phyloP scores from a whole-genome alignment of 2,797 vertebrate species.

The Cryptoblepharus egeriae region DNA sequence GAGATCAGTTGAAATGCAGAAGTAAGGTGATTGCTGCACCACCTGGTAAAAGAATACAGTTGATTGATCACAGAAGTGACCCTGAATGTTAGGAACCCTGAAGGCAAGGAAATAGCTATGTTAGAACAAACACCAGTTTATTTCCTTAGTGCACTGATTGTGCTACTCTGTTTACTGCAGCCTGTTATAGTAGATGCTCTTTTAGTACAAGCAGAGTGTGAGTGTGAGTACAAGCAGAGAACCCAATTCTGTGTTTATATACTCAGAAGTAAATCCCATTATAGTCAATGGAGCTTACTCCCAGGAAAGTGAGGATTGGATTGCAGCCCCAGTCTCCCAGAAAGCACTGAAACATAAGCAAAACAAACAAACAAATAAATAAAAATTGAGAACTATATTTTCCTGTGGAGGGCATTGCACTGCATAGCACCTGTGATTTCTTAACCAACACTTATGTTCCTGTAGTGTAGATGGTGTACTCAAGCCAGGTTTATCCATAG shows the following conservation, averaged over 20 bases:
- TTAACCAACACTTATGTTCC: neutral
- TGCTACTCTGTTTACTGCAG: conserved; percentile 1
- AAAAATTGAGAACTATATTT: neutral
- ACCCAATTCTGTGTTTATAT: too few relatives aligned
- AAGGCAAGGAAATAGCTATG: conserved; percentile 21
- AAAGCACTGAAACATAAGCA: neutral
- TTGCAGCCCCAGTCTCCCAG: too few relatives aligned
- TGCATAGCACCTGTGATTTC: neutral
- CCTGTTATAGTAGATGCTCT: neutral
- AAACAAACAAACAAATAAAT: neutral
- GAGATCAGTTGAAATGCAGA: conserved; percentile 5
- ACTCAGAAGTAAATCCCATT: too few relatives aligned
- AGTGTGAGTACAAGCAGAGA: neutral
- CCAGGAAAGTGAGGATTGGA: too few relatives aligned
- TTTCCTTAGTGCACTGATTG: conserved; percentile 23
- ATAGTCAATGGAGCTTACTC: too few relatives aligned
- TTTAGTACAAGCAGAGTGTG: neutral
- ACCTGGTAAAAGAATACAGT: neutral
- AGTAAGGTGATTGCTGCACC: conserved; percentile 1
- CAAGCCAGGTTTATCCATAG: neutral
- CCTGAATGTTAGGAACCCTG: conserved; percentile 24
- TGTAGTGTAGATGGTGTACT: neutral
- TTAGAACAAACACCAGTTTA: conserved; percentile 22
- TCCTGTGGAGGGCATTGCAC: neutral
- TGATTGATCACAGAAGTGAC: conserved; percentile 20